A percentile compares a stretch with the other conserved stretches of the same genome.
Conservation (phyloP, 2,797 vertebrate genomes). For the Periparus ater region DNA sequence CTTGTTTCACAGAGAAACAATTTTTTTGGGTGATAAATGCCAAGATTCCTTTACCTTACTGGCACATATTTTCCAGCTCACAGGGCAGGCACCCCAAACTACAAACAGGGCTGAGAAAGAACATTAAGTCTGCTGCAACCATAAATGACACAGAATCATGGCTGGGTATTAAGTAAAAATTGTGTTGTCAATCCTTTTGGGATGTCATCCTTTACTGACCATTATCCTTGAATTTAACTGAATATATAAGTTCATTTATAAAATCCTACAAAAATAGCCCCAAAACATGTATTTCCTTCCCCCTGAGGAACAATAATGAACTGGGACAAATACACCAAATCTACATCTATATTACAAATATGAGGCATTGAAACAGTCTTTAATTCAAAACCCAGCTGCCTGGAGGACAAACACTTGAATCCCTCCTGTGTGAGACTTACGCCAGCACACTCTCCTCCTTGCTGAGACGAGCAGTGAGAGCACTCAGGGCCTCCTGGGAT, state of each 20-base stretch:
- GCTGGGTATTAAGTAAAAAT: neutral
- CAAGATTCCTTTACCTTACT: neutral
- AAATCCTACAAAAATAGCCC: neutral
- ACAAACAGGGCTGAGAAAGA: neutral
- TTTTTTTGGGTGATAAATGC: neutral
- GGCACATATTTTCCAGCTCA: neutral
- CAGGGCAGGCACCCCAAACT: neutral
- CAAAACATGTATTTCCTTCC: fast-evolving
- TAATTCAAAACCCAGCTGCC: neutral
- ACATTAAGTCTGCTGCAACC: neutral
- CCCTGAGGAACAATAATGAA: neutral
- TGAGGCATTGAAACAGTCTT: neutral
- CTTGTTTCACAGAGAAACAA: neutral
- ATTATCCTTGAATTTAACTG: neutral
- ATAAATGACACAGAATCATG: neutral
- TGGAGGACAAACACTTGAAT: neutral
- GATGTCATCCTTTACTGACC: neutral
- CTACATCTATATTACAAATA: neutral
- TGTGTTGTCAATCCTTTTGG: neutral
- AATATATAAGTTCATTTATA: neutral
- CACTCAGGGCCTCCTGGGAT: constrained; percentile 90
- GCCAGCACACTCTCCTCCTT: constrained; percentile 94
- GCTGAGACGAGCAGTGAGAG: constrained; percentile 88
- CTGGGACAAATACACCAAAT: neutral
- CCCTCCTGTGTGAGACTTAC: constrained; percentile 76